These are phyloP conservation scores for Aix galericulata DNA, from an alignment of 2,113 vertebrate genomes.

Conservation along the genomic window DNA sequence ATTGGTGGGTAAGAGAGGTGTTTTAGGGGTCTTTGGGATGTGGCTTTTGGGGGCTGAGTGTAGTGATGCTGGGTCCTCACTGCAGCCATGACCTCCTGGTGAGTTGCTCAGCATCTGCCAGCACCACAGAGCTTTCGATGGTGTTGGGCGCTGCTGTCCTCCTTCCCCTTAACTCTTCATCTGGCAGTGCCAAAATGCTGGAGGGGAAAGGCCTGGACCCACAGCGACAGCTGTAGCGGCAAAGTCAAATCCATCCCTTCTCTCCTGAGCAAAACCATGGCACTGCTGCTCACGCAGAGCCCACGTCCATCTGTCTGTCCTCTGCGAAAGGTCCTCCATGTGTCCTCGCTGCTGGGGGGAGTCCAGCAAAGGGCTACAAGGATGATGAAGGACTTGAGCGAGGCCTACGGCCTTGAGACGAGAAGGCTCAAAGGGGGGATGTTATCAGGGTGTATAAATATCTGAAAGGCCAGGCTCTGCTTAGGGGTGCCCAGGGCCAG, in stretches of 20 bases:
- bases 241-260: neutral
- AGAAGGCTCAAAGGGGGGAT: too few relatives aligned
- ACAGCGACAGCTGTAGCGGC: too few relatives aligned
- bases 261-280: neutral
- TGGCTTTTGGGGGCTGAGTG: neutral
- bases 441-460: too few relatives aligned
- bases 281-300: too few relatives aligned
- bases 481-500: too few relatives aligned
- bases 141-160: neutral
- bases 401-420: too few relatives aligned
- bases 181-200: neutral
- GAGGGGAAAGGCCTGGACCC: neutral
- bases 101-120: neutral
- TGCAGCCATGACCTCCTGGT: neutral
- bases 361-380: too few relatives aligned
- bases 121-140: neutral
- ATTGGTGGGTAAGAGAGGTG: neutral
- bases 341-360: neutral
- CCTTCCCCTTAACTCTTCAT: neutral
- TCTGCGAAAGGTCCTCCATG: neutral
- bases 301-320: neutral
- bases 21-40: neutral
- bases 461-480: too few relatives aligned
- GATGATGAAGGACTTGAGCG: too few relatives aligned
- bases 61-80: neutral